These are phyloP conservation scores for Mesoclemmys tuberculata DNA, from an alignment of 2,113 vertebrate species.

Conservation along the genomic window DNA sequence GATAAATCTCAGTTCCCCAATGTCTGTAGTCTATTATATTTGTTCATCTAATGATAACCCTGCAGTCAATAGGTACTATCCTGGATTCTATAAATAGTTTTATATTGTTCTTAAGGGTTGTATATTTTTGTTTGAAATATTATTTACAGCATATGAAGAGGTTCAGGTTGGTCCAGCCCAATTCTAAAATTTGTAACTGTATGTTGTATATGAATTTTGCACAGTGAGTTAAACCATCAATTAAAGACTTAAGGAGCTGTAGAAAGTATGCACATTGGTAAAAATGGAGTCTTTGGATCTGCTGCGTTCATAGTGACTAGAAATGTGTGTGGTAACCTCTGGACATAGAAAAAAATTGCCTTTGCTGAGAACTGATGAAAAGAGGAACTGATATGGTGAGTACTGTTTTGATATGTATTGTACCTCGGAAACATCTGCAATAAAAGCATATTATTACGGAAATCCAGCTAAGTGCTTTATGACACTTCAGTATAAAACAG, in stretches of 20 bases:
- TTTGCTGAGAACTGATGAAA: neutral
- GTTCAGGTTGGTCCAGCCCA: neutral
- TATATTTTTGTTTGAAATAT: neutral
- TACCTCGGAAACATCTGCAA: neutral
- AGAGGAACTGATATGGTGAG: neutral
- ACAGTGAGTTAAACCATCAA: neutral
- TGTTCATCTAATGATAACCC: neutral
- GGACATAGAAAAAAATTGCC: neutral
- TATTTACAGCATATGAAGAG: neutral
- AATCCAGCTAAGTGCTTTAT: neutral
- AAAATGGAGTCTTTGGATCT: constrained; percentile 6
- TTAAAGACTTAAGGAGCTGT: neutral
- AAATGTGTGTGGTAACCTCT: neutral
- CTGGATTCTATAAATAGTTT: neutral
- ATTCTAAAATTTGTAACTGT: neutral
- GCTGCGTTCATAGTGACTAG: neutral
- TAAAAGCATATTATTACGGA: neutral
- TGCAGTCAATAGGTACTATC: neutral
- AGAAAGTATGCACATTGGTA: neutral
- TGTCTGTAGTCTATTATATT: neutral
- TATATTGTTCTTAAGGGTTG: neutral
- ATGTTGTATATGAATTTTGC: neutral
- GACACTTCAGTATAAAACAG: neutral
- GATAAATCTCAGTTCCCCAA: neutral
- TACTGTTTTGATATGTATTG: neutral